These are phyloP conservation scores for Motacilla tschutschensis DNA, from an alignment of 2,113 vertebrate species.

Conservation along the genomic window DNA sequence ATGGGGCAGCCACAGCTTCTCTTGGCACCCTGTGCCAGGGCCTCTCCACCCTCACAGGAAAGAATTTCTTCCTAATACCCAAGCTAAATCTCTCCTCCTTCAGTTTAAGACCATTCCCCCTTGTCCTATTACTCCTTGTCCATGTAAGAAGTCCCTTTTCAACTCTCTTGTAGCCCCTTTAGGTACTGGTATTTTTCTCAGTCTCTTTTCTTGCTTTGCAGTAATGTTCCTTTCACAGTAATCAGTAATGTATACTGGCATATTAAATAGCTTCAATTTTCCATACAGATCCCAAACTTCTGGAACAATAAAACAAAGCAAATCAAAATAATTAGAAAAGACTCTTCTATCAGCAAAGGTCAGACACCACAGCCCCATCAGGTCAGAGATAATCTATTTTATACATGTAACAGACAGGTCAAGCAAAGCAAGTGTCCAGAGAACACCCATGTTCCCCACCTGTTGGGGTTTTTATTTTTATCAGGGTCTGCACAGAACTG, in stretches of 20 bases:
- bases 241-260: neutral
- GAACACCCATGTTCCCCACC: neutral
- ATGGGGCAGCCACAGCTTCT: neutral
- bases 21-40: neutral
- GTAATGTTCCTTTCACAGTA: neutral
- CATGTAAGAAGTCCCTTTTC: neutral
- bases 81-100: neutral
- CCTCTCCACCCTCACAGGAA: accelerated
- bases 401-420: neutral
- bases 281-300: neutral
- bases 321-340: neutral
- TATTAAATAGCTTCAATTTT: neutral
- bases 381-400: neutral
- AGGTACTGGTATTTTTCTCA: neutral
- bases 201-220: neutral
- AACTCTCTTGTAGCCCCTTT: neutral
- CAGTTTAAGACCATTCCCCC: neutral
- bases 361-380: neutral
- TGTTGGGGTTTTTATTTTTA: neutral
- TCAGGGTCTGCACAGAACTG: neutral
- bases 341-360: neutral
- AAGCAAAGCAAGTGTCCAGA: neutral
- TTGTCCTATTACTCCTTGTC: neutral
- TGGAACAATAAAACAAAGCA: neutral
- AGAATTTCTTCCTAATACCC: neutral